A percentile compares a stretch with the other conserved stretches of the same genome.
These are phyloP conservation scores for Stomatorhinus ivindoensis DNA, from an alignment of 2,113 vertebrate genomes.

Conservation along the genomic window DNA sequence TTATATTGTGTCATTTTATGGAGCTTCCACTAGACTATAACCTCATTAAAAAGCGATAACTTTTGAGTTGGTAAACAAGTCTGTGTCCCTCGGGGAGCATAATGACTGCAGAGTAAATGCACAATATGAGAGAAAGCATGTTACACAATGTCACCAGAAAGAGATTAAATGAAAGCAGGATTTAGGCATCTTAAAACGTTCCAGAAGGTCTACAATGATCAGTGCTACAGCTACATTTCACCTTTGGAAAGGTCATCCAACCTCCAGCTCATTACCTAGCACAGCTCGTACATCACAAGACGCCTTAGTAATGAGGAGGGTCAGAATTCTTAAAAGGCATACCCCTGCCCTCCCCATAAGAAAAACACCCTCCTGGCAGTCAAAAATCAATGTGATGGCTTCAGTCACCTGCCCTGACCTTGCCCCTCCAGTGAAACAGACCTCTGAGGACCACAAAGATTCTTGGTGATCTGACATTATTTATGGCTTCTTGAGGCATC, in stretches of 20 bases:
- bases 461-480: conserved; percentile 9
- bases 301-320: not conserved
- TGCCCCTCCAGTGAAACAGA: conserved; percentile 10
- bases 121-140: not conserved
- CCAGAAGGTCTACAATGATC: not conserved
- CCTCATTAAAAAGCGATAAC: not conserved
- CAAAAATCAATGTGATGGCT: conserved; percentile 29
- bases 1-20: not conserved
- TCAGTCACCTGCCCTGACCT: conserved; percentile 50
- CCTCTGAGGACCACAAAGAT: not conserved
- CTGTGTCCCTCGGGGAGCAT: not conserved
- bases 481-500: not conserved
- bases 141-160: not conserved
- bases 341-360: not conserved
- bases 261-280: not conserved
- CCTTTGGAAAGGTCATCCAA: not conserved
- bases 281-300: not conserved
- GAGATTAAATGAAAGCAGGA: not conserved
- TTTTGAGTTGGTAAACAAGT: not conserved
- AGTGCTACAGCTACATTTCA: not conserved
- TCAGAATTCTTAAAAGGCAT: not conserved
- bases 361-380: not conserved
- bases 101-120: not conserved
- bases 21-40: not conserved
- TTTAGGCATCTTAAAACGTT: not conserved